Evolutionary conservation across 2,888 invertebrate species (phyloP).

Genomic region (Amaurobius ferox): DNA sequence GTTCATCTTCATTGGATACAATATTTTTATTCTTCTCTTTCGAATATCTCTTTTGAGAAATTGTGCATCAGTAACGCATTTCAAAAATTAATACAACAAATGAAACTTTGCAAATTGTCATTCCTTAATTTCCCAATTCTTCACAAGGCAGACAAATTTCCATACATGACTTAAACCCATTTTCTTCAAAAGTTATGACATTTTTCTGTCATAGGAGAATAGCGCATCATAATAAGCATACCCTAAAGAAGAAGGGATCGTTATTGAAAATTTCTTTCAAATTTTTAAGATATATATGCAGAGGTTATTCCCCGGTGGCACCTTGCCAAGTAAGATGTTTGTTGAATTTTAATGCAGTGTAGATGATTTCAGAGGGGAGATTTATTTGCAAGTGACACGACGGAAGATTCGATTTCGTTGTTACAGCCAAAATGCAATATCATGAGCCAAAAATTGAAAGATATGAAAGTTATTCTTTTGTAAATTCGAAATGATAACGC

Average conservation of each 20-base stretch:
- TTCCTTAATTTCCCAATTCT: too few relatives aligned
- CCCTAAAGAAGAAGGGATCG: conserved; percentile 39
- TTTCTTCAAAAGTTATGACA: conserved; percentile 20
- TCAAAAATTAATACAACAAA: too few relatives aligned
- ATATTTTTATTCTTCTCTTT: too few relatives aligned
- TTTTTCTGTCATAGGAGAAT: conserved; percentile 14
- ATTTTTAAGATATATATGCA: conserved; percentile 52
- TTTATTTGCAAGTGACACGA: conserved; percentile 49
- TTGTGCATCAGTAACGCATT: too few relatives aligned
- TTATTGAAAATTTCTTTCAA: conserved; percentile 61
- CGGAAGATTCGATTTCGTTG: conserved; percentile 47
- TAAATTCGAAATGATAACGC: too few relatives aligned
- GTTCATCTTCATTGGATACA: too few relatives aligned
- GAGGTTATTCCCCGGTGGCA: conserved; percentile 49
- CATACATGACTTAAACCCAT: too few relatives aligned
- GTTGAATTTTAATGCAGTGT: conserved; percentile 58
- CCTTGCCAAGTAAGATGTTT: conserved; percentile 65
- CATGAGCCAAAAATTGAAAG: too few relatives aligned
- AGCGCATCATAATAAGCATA: conserved; percentile 52
- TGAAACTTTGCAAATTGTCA: too few relatives aligned
- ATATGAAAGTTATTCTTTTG: too few relatives aligned
- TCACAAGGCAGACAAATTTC: too few relatives aligned
- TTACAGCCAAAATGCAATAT: conserved; percentile 5
- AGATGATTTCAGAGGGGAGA: conserved; percentile 48
- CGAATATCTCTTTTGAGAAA: too few relatives aligned